phyloP scores from a whole-genome alignment of 2,113 vertebrate species.

The Mesitornis unicolor region DNA sequence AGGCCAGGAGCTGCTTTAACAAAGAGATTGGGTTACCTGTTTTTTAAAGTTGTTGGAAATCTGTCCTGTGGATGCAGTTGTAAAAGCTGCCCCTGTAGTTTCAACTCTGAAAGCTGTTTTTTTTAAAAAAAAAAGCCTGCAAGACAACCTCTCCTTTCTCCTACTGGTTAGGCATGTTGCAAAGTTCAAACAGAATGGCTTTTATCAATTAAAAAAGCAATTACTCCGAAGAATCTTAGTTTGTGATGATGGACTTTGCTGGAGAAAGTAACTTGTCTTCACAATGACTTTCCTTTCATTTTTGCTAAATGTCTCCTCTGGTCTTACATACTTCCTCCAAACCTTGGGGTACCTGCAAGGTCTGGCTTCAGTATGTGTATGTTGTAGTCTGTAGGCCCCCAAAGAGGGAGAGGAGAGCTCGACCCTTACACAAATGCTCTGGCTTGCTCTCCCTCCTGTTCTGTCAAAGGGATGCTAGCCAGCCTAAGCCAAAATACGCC shows the following conservation, averaged over 20 bases:
- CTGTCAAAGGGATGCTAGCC: background rate
- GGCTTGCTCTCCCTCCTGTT: background rate
- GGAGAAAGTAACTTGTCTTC: background rate
- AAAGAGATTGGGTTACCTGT: background rate
- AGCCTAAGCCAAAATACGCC: fast-evolving
- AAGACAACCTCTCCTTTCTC: background rate
- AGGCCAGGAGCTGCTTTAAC: background rate
- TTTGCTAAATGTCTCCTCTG: background rate
- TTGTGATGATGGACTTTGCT: background rate
- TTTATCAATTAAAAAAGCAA: background rate
- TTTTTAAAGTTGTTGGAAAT: background rate
- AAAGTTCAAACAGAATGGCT: background rate
- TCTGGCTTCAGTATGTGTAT: background rate
- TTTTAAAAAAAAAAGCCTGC: background rate
- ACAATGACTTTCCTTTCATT: background rate
- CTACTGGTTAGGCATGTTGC: background rate
- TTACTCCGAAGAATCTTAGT: background rate
- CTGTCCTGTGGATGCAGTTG: background rate
- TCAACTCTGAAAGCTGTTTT: background rate
- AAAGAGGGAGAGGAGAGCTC: background rate
- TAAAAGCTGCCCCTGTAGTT: background rate
- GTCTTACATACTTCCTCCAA: background rate
- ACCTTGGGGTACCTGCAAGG: background rate
- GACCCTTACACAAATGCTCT: background rate
- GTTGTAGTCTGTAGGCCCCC: background rate